These are phyloP conservation scores for Metopolophium dirhodum DNA, from an alignment of 1,140 invertebrate genomes.

Conservation along the genomic window DNA sequence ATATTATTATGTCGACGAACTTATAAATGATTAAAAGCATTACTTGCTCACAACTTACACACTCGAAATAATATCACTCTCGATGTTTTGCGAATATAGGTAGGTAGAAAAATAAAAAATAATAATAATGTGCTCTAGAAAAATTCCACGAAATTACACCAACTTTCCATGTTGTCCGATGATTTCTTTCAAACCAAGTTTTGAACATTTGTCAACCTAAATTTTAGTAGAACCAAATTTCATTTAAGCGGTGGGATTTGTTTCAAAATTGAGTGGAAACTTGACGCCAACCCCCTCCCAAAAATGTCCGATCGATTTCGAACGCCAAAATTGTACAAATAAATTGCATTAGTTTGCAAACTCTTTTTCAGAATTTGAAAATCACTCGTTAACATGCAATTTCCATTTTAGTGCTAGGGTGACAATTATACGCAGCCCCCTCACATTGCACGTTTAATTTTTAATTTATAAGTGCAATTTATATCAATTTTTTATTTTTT, in stretches of 20 bases:
- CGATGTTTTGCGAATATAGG: not conserved
- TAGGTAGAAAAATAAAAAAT: not conserved
- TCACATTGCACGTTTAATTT: not conserved
- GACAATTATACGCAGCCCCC: not conserved
- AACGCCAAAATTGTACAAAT: not conserved
- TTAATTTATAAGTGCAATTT: not conserved
- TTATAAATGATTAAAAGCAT: not conserved
- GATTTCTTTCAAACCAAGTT: not conserved
- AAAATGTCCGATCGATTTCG: not conserved
- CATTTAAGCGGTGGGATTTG: not conserved
- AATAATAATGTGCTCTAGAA: not conserved
- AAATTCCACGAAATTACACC: not conserved
- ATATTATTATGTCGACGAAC: not conserved
- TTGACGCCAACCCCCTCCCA: not conserved
- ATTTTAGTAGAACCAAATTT: not conserved
- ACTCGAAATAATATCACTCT: not conserved
- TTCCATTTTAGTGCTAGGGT: not conserved
- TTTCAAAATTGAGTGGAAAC: not conserved
- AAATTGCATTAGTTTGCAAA: not conserved
- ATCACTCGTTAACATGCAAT: not conserved
- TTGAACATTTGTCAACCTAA: not conserved
- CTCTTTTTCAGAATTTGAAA: not conserved
- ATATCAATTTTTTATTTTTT: too few species aligned
- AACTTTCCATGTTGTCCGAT: not conserved
- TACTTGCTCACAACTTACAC: not conserved